Percentiles rank a stretch among this genome's conserved stretches.
phyloP scores from a whole-genome alignment of 2,113 vertebrate species.

The Taurulus bubalis region DNA sequence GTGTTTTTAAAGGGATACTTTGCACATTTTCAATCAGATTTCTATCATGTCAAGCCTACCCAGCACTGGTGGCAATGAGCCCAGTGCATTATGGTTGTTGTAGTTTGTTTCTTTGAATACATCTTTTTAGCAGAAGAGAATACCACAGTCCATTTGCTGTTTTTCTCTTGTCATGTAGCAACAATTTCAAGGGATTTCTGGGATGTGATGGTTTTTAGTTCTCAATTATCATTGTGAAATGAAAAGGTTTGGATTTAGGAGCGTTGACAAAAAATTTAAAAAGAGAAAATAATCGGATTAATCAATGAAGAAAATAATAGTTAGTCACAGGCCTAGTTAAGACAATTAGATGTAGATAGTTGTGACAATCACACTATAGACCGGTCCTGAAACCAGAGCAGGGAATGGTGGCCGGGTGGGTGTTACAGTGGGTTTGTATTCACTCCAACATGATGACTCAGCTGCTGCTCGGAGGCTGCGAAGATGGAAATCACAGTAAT shows the following conservation, averaged over 20 bases:
- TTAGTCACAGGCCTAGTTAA: neutral
- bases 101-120: neutral
- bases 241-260: neutral
- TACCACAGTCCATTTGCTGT: neutral
- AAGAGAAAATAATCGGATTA: neutral
- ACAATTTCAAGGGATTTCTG: neutral
- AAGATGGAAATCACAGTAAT: slow-evolving; percentile 1
- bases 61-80: too few species aligned
- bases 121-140: neutral
- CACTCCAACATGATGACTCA: slow-evolving; percentile 1
- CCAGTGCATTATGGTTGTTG: too few species aligned
- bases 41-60: too few species aligned
- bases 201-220: neutral
- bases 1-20: too few species aligned
- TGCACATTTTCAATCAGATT: too few species aligned
- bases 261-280: neutral
- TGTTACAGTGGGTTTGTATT: neutral
- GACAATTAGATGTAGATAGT: neutral
- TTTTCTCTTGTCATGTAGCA: neutral
- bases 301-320: neutral
- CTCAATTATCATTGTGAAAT: neutral
- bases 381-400: neutral
- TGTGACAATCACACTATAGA: neutral
- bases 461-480: too few species aligned
- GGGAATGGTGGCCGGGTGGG: neutral